Conservation (phyloP, 2,113 vertebrate genomes). For the Glaucidium brasilianum region DNA sequence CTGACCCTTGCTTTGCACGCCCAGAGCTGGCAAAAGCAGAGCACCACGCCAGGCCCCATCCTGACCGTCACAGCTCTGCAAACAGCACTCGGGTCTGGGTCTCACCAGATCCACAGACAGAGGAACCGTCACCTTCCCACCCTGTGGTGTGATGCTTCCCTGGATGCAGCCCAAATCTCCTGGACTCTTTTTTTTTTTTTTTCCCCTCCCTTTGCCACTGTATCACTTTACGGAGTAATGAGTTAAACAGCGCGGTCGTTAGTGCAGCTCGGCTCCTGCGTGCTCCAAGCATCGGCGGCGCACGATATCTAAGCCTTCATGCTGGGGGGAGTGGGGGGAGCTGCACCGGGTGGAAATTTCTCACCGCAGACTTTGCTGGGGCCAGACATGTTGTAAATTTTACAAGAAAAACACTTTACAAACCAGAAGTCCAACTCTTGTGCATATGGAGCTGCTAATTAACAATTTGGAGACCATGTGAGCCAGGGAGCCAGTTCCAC, state of each 20-base stretch:
- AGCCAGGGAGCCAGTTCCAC: background rate
- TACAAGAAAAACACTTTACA: constrained; percentile 54
- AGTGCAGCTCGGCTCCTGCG: background rate
- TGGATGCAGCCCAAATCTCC: background rate
- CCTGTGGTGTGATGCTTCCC: background rate
- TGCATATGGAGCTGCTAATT: background rate
- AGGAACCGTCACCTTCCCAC: background rate
- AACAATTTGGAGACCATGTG: background rate
- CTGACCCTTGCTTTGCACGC: background rate
- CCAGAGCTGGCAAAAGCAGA: background rate
- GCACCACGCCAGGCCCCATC: background rate
- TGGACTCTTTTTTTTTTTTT: background rate
- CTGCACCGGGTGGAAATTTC: constrained; percentile 19
- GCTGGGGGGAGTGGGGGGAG: background rate
- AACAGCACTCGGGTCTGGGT: accelerated
- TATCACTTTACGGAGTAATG: background rate
- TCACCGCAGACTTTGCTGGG: constrained; percentile 39
- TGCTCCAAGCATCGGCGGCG: background rate
- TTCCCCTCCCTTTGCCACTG: background rate
- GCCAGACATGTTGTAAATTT: constrained; percentile 65
- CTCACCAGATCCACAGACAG: background rate
- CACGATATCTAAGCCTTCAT: background rate
- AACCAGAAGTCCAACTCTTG: constrained; percentile 28
- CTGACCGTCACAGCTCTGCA: background rate
- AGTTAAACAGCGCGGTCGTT: background rate